A percentile compares a stretch with the other conserved stretches of the same genome.
Evolutionary conservation across 35 echinoderm and acorn worm genomes (phyloP).

Genomic region (Eucidaris tribuloides): DNA sequence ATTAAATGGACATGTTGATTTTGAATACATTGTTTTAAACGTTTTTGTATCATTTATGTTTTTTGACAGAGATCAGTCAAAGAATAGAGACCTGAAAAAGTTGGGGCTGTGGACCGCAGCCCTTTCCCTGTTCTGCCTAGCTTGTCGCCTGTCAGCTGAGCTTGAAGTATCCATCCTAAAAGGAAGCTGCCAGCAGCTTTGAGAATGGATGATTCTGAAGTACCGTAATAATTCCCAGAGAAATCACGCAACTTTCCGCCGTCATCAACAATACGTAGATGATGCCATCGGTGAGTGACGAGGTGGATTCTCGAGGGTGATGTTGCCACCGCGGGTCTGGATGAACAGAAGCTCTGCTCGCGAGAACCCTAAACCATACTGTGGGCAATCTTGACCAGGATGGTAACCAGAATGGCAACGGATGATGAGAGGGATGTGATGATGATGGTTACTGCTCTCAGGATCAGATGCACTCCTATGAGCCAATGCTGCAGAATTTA

Average conservation of each 20-base stretch:
- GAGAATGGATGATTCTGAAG: too few species aligned
- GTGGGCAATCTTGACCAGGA: background rate
- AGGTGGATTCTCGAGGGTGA: background rate
- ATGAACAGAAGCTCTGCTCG: background rate
- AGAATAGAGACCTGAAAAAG: too few species aligned
- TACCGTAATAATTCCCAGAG: too few species aligned
- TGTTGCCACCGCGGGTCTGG: background rate
- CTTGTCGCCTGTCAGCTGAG: too few species aligned
- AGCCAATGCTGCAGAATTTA: background rate
- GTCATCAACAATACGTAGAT: background rate
- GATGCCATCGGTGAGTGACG: background rate
- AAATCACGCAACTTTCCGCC: background rate
- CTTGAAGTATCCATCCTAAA: too few species aligned
- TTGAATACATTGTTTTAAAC: too few species aligned
- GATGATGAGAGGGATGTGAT: background rate
- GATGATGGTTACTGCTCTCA: conserved; percentile 2
- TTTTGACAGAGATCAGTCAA: too few species aligned
- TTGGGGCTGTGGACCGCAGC: too few species aligned
- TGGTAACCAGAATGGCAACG: background rate
- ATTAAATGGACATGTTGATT: too few species aligned
- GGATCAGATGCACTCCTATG: background rate
- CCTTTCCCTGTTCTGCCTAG: too few species aligned
- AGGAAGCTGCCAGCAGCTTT: too few species aligned
- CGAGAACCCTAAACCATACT: background rate
- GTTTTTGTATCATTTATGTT: too few species aligned